These are phyloP conservation scores for Pomatorhinus ruficollis DNA, from an alignment of 2,113 vertebrate species.

Conservation along the genomic window DNA sequence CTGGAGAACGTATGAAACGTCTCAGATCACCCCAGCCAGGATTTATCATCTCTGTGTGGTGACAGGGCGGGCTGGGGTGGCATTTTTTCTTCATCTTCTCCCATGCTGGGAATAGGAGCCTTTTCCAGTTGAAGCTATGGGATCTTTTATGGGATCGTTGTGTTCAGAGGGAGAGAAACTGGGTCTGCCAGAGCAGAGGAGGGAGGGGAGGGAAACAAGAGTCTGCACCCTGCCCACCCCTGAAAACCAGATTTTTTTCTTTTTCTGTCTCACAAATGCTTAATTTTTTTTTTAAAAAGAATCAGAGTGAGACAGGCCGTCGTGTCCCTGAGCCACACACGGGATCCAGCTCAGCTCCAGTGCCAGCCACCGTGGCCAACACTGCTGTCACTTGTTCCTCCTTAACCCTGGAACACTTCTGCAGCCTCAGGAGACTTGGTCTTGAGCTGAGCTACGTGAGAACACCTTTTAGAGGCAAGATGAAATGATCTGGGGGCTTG, in stretches of 20 bases:
- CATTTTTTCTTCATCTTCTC: neutral
- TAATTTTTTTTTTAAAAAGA: neutral
- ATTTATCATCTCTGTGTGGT: neutral
- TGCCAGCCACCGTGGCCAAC: neutral
- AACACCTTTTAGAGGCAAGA: neutral
- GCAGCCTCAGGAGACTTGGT: neutral
- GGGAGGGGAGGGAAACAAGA: neutral
- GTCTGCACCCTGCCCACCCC: neutral
- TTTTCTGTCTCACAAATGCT: neutral
- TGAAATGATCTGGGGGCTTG: neutral
- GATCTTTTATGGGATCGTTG: neutral
- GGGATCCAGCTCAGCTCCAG: neutral
- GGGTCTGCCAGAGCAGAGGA: neutral
- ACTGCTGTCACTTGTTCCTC: neutral
- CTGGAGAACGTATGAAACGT: neutral
- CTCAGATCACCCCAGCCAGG: neutral
- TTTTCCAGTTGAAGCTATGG: neutral
- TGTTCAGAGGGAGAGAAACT: neutral
- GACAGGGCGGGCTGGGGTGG: neutral
- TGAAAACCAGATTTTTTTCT: neutral
- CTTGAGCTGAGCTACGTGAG: neutral
- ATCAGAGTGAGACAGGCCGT: neutral
- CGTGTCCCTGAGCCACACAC: neutral
- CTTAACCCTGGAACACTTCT: neutral
- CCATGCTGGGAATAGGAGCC: neutral